Base-by-base conservation (phyloP, 2,888 invertebrate genomes). In the Microchrysa polita region DNA sequence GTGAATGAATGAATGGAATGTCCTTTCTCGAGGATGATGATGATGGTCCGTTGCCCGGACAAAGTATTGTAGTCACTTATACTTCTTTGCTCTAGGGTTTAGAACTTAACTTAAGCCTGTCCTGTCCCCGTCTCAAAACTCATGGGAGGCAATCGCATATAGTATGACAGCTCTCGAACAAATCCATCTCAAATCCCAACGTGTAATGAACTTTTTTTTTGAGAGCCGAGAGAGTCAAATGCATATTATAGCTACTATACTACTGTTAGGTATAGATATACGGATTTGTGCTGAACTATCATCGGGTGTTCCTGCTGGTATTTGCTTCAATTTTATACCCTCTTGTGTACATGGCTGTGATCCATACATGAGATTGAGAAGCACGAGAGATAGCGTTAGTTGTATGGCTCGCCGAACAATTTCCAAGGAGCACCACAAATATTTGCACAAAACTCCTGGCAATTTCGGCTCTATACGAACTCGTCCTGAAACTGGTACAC, bases 161-260 rank as follows among this genome's bases (percentile, higher is more conserved):
- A n/a, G n/a, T n/a, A n/a, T n/a, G 48, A 42, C 16, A 65, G 44
- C 20, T 20, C 48, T 48, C 65, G 44, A 48, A 12, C 23, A 44
- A 65, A 65, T 65, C 65, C 48, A 40, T 65, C 48, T 27, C 9
- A 65, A 65, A 48, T 65, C 65, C 65, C 22, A 22, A 4, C 23
- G 20, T 65, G 65, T 65, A 65, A 65, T 65, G 65, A 65, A 65
- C 44, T 65, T 65, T 65, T 65, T 65, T 48, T 22, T 20, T 34
- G 14, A n/a, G n/a, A n/a, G 16, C 14, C 5, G 27, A 7, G 27
- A 34, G 27, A 34, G 27, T 34, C 7, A 7, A 34, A 34, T 34
- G 27, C 7, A n/a, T n/a, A n/a, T n/a, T n/a, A n/a, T 34, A 34
- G 27, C 27, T 34, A 34, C 7, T n/a, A n/a, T n/a, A n/a, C 27